A percentile compares a stretch with the other conserved stretches of the same genome.
These are phyloP conservation scores for Rosalia funebris DNA, from an alignment of 2,888 invertebrate species.

Conservation along the genomic window DNA sequence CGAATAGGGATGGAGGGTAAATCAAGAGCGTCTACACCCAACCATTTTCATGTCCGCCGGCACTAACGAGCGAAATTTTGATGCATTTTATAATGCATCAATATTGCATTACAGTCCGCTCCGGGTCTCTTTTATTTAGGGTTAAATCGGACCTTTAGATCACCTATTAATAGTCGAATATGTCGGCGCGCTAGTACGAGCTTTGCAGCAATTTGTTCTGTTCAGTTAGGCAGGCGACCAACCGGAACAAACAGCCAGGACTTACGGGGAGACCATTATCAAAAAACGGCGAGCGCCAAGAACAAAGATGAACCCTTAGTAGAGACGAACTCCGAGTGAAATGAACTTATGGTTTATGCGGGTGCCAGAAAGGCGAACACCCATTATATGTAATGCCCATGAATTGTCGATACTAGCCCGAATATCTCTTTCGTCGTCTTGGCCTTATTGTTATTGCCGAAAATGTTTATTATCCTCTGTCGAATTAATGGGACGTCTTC, in stretches of 20 bases:
- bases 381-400: constrained; percentile 56
- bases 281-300: constrained; percentile 45
- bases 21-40: too few relatives aligned
- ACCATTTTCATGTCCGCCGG: too few relatives aligned
- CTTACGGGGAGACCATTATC: constrained; percentile 54
- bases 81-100: not conserved
- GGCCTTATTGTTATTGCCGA: constrained; percentile 53
- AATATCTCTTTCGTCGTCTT: constrained; percentile 43
- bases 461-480: constrained; percentile 47
- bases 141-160: not conserved
- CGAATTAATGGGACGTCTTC: constrained; percentile 46
- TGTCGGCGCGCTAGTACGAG: not conserved
- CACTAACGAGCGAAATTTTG: too few relatives aligned
- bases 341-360: constrained; percentile 59
- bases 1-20: too few relatives aligned
- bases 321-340: constrained; percentile 36
- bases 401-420: constrained; percentile 53
- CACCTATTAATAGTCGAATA: constrained; percentile 1
- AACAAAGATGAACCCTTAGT: constrained; percentile 39
- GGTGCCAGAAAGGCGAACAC: constrained; percentile 59
- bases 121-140: not conserved
- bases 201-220: constrained; percentile 60
- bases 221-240: constrained; percentile 63
- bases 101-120: not conserved
- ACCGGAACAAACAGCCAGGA: constrained; percentile 60